A percentile compares a stretch with the other conserved stretches of the same genome.
phyloP scores from a whole-genome alignment of 2,113 vertebrate species.

The Cynoglossus semilaevis region DNA sequence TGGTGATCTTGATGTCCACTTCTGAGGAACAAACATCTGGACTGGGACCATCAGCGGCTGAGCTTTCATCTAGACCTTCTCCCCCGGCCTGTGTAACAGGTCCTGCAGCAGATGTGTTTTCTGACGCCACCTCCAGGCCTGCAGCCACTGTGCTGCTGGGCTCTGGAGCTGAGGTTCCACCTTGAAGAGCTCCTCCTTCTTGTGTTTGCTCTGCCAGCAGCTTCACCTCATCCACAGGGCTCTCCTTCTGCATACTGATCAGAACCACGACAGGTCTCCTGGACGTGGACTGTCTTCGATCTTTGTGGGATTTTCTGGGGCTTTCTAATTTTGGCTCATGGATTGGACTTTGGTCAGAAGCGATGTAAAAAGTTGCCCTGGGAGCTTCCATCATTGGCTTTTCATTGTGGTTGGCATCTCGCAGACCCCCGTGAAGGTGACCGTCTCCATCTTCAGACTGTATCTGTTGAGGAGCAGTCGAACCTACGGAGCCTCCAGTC shows the following conservation, averaged over 20 bases:
- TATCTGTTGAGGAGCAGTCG: conserved; percentile 33
- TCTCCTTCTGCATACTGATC: conserved; percentile 80
- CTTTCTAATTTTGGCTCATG: conserved; percentile 45
- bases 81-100: neutral
- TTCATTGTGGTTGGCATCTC: conserved; percentile 54
- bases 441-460: conserved; percentile 3
- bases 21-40: conserved; percentile 35
- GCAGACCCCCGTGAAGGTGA: neutral
- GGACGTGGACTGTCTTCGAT: conserved; percentile 54
- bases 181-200: conserved; percentile 41
- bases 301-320: conserved; percentile 45
- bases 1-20: conserved; percentile 49
- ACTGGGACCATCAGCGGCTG: neutral
- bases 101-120: neutral
- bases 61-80: conserved; percentile 1
- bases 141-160: conserved; percentile 1
- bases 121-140: conserved; percentile 31
- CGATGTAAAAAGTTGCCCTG: conserved; percentile 87
- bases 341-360: conserved; percentile 75
- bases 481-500: conserved; percentile 79
- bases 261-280: conserved; percentile 74
- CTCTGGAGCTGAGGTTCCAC: conserved; percentile 13
- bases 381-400: conserved; percentile 53
- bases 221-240: conserved; percentile 53
- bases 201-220: conserved; percentile 52